Percentiles rank a stretch among this genome's conserved stretches.
These are phyloP conservation scores for Eurytoma californica DNA, from an alignment of 2,888 invertebrate genomes.

Conservation along the genomic window DNA sequence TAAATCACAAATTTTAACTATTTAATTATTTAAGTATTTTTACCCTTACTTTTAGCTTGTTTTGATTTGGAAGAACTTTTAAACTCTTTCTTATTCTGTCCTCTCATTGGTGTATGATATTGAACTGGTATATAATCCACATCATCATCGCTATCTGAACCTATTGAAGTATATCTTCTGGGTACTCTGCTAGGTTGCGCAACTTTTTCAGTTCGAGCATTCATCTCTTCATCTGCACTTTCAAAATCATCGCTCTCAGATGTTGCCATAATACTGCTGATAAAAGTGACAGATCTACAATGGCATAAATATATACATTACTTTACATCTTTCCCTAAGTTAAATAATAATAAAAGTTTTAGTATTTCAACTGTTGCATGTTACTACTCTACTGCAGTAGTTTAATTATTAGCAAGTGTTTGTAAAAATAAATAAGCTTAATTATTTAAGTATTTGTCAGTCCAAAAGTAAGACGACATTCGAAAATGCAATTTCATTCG, in stretches of 20 bases:
- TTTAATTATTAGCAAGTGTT: too few species aligned
- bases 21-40: constrained; percentile 28
- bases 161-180: constrained; percentile 61
- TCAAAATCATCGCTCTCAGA: constrained; percentile 87
- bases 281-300: constrained; percentile 41
- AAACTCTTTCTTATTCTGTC: constrained; percentile 12
- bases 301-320: not conserved
- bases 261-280: constrained; percentile 76
- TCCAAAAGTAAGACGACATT: not conserved
- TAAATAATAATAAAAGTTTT: not conserved
- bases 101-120: constrained; percentile 40
- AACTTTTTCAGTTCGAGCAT: constrained; percentile 58
- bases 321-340: not conserved
- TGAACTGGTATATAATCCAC: constrained; percentile 64
- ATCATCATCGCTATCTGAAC: constrained; percentile 72
- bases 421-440: not conserved
- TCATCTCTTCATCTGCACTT: constrained; percentile 84
- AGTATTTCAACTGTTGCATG: not conserved
- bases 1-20: not conserved
- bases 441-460: not conserved
- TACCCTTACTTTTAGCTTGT: constrained; percentile 4
- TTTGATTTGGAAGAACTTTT: not conserved
- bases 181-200: constrained; percentile 45
- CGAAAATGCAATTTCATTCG: not conserved
- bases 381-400: not conserved